Conservation (phyloP, 2,113 vertebrate genomes). For the Albula goreensis region DNA sequence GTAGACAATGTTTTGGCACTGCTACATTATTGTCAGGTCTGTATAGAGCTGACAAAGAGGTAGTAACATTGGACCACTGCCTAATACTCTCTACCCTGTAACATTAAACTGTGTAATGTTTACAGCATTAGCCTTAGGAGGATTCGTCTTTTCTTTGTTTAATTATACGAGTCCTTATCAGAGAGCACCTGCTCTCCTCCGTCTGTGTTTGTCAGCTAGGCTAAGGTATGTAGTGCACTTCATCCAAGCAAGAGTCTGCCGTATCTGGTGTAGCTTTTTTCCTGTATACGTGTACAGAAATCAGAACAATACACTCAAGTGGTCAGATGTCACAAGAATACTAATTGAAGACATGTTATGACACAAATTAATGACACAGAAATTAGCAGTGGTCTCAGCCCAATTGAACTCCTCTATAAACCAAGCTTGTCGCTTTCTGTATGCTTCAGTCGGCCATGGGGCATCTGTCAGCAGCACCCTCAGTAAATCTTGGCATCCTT, state of each 20-base stretch:
- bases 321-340: background rate
- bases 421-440: background rate
- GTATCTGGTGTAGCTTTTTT: background rate
- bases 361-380: background rate
- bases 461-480: background rate
- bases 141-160: no score
- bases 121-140: no score
- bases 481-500: conserved; percentile 12
- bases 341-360: background rate
- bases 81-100: no score
- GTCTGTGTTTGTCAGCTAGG: no score
- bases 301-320: background rate
- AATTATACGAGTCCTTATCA: no score
- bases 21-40: no score
- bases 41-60: no score
- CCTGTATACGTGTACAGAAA: background rate
- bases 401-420: background rate
- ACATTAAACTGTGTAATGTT: no score
- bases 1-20: no score
- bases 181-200: no score
- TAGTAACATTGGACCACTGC: no score
- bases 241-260: background rate
- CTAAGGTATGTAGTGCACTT: no score
- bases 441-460: background rate
- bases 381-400: background rate